phyloP scores from a whole-genome alignment of 2,888 invertebrate species.

The Megastigmus dorsalis region DNA sequence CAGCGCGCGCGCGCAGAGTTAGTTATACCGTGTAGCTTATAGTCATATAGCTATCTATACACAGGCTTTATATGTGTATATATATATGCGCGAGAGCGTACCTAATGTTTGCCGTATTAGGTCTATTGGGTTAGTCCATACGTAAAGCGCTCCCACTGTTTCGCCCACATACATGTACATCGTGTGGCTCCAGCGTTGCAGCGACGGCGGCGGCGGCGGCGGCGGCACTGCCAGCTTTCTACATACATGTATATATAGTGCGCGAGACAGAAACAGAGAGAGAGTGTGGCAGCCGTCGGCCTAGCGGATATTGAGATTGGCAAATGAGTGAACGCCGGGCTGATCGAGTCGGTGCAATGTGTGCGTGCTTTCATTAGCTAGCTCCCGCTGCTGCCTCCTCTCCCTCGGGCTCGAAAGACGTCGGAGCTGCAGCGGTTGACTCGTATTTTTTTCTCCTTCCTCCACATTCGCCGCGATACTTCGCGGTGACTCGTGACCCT shows the following conservation, averaged over 20 bases:
- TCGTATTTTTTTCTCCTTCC: not conserved
- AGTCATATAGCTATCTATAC: too few relatives aligned
- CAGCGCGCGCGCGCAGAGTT: conserved; percentile 59
- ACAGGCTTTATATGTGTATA: too few relatives aligned
- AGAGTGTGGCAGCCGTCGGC: not conserved
- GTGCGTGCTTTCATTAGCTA: conserved; percentile 58
- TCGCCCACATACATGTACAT: too few relatives aligned
- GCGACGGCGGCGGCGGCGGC: too few relatives aligned
- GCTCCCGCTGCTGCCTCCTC: not conserved
- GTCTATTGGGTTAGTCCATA: conserved; percentile 65
- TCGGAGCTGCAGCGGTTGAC: not conserved
- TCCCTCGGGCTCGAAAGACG: conserved; percentile 18
- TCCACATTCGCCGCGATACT: too few relatives aligned
- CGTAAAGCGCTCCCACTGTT: too few relatives aligned
- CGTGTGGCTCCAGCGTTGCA: too few relatives aligned
- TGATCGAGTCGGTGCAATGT: conserved; percentile 57
- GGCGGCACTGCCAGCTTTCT: conserved; percentile 55
- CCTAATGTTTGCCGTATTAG: conserved; percentile 64
- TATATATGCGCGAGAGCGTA: conserved; percentile 59
- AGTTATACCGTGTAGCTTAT: too few relatives aligned
- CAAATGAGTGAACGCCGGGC: conserved; percentile 57
- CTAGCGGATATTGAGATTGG: conserved; percentile 55
- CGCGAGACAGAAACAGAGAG: conserved; percentile 7
- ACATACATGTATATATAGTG: conserved; percentile 21
- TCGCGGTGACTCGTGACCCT: too few relatives aligned